A percentile compares a stretch with the other conserved stretches of the same genome.
Conservation (phyloP, 2,888 invertebrate genomes). For the Lissocephala sabroskyi region DNA sequence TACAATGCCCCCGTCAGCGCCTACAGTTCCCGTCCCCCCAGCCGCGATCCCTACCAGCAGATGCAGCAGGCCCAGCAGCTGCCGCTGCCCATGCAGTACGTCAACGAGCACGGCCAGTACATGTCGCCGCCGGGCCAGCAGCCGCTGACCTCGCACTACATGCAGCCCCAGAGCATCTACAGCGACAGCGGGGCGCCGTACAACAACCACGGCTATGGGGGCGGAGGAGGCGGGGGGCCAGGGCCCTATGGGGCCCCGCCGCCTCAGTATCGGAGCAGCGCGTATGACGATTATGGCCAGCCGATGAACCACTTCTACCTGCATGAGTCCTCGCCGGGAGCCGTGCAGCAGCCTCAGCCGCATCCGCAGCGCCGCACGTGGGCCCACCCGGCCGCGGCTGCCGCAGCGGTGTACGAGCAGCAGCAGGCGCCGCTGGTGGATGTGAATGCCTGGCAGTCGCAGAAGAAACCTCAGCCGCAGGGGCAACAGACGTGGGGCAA, state of each 20-base stretch:
- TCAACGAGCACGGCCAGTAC: conserved; percentile 72
- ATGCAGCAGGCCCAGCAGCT: conserved; percentile 48
- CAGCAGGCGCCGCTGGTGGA: conserved; percentile 68
- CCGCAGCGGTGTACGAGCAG: conserved; percentile 61
- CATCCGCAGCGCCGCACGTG: conserved; percentile 77
- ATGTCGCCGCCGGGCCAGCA: conserved; percentile 73
- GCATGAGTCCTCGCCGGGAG: conserved; percentile 76
- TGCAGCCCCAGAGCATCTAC: conserved; percentile 57
- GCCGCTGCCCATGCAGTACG: conserved; percentile 70
- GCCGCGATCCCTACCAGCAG: conserved; percentile 71
- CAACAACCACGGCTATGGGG: conserved; percentile 49
- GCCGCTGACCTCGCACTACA: conserved; percentile 47
- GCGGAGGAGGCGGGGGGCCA: conserved; percentile 26
- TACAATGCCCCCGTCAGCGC: conserved; percentile 63
- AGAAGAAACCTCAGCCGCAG: conserved; percentile 52
- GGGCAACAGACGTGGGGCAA: conserved; percentile 49
- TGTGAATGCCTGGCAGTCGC: conserved; percentile 71
- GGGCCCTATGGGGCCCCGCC: conserved; percentile 70
- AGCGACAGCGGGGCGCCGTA: conserved; percentile 73
- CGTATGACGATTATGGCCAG: conserved; percentile 74
- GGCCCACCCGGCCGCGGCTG: conserved; percentile 75
- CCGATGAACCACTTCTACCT: conserved; percentile 81
- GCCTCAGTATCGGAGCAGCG: conserved; percentile 73
- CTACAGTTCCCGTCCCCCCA: conserved; percentile 70
- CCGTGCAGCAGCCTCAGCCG: conserved; percentile 28